phyloP scores from a whole-genome alignment of 2,888 invertebrate genomes.

The Chalcosyrphus nemorum region DNA sequence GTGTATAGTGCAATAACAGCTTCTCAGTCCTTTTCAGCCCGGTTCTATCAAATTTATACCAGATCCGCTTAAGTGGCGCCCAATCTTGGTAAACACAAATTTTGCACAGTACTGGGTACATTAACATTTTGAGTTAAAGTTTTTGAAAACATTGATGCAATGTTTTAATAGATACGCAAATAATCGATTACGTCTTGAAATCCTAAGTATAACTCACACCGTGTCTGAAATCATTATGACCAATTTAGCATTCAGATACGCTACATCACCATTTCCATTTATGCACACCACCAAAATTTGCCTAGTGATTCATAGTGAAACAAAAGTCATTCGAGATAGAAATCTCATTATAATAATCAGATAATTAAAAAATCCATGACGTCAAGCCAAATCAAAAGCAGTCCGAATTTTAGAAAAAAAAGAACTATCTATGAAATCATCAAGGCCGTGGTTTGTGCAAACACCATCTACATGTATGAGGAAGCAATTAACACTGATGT shows the following conservation, averaged over 20 bases:
- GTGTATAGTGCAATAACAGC: too few relatives aligned
- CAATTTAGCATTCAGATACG: not conserved
- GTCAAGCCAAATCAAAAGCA: slow-evolving; percentile 9
- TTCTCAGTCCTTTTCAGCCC: too few relatives aligned
- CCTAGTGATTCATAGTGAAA: not conserved
- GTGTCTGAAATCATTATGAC: too few relatives aligned
- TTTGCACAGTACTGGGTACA: too few relatives aligned
- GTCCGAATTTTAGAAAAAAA: not conserved
- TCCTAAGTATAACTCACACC: too few relatives aligned
- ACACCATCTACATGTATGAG: not conserved
- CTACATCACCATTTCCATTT: not conserved
- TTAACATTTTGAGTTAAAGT: too few relatives aligned
- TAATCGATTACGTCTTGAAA: too few relatives aligned
- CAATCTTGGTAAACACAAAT: too few relatives aligned
- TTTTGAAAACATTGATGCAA: too few relatives aligned
- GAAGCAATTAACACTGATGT: slow-evolving; percentile 41
- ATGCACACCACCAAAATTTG: not conserved
- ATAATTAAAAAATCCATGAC: slow-evolving; percentile 17
- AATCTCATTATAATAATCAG: not conserved
- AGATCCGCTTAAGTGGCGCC: too few relatives aligned
- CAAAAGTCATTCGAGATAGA: not conserved
- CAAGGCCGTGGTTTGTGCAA: slow-evolving; percentile 5
- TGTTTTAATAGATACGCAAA: too few relatives aligned
- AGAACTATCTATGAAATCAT: not conserved
- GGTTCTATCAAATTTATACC: too few relatives aligned